phyloP scores from a whole-genome alignment of 2,113 vertebrate species.

The Rattus rattus region DNA sequence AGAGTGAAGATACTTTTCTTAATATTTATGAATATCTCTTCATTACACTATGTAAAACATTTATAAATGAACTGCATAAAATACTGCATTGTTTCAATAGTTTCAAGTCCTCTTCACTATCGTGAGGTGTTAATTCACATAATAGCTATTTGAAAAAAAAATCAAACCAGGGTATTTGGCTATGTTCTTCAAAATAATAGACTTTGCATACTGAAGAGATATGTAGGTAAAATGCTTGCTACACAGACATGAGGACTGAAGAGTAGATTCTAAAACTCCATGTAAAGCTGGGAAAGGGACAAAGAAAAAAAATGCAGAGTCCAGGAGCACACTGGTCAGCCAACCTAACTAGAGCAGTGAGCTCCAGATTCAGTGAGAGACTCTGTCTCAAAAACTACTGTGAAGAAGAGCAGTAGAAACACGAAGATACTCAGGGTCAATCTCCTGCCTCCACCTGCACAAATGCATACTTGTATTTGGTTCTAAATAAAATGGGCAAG shows the following conservation, averaged over 20 bases:
- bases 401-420: too few species aligned
- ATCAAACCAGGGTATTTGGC: not conserved
- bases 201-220: not conserved
- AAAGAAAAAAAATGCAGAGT: too few species aligned
- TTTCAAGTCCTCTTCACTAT: constrained; percentile 9
- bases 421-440: not conserved
- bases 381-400: not conserved
- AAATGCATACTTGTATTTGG: not conserved
- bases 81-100: not conserved
- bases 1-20: not conserved
- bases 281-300: not conserved
- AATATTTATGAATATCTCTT: not conserved
- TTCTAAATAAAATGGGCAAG: not conserved
- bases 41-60: not conserved
- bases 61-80: not conserved
- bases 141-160: not conserved
- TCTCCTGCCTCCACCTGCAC: not conserved
- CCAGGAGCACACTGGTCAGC: not conserved
- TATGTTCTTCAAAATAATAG: constrained; percentile 20
- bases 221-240: not conserved
- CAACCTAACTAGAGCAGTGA: not conserved
- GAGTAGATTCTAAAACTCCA: not conserved
- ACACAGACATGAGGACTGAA: too few species aligned
- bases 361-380: not conserved
- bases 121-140: constrained; percentile 34